Evolutionary conservation across 2,113 vertebrate species (phyloP), one percentile per base, ranked within the genome.

Genomic region (Mungos mungo): DNA sequence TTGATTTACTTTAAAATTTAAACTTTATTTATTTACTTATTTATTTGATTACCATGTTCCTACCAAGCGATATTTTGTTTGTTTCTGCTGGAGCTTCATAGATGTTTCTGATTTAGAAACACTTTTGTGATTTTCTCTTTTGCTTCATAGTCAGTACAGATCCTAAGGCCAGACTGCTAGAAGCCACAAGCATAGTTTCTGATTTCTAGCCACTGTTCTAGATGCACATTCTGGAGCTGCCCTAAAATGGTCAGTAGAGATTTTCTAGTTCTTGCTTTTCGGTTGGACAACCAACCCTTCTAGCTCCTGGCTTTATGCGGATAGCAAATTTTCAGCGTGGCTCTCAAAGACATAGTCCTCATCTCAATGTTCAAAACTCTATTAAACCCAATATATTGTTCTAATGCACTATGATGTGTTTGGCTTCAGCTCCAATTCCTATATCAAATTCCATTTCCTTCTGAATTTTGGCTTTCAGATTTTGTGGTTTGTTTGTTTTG

Each of bases 221-320:
- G 13, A 19, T 11, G 35, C 19, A 68, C 25, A 76, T 80, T 5
- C 25, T 50, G 76, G 38, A 69, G 21, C 33, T 38, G 60, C 38
- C 10, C 18, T 77, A 35, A 76, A 69, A 15, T 71, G 50, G 4
- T 10, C 35, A 29, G 18, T 63, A 35, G 50, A 74, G n/a, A 25
- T 54, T 52, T 31, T 54, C 12, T 88, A 88, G 50, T n/a, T 18
- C n/a, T 54, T 68, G 4, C 3, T 23, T 87, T 68, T n/a, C 57
- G 10, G 1, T 19, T 74, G 18, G 1, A 47, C 15, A 80, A 33
- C 8, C 5, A 65, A 38, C 4, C 0, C 38, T 68, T 27, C 1
- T 19, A 47, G 7, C 31, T 94, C 14, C 5, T 82, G 8, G 45
- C 35, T 68, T 31, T 47, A 66, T 8, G 8, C 16, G n/a, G 9